Evolutionary conservation across 35 echinoderm and acorn worm species (phyloP).

Genomic region (Nesometra sesokonis): DNA sequence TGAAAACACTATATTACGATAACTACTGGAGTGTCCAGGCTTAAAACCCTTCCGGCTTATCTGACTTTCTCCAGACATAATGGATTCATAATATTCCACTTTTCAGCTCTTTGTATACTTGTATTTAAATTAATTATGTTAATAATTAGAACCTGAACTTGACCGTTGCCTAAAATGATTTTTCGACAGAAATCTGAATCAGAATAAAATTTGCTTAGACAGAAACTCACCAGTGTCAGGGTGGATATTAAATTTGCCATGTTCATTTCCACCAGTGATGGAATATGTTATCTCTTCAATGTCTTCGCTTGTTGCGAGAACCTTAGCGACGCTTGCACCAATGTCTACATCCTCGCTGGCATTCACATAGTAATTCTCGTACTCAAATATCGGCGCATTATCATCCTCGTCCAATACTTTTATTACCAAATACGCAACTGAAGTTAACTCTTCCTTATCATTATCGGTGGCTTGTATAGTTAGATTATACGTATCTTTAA

Average conservation of each 20-base stretch:
- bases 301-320: conserved; percentile 68
- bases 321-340: conserved; percentile 32
- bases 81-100: too few relatives aligned
- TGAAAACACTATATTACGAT: too few relatives aligned
- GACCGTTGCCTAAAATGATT: too few relatives aligned
- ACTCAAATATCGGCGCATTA: conserved; percentile 93
- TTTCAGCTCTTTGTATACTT: too few relatives aligned
- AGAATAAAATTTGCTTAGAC: background rate
- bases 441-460: conserved; percentile 21
- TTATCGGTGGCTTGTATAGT: conserved; percentile 62
- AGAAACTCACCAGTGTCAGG: conserved; percentile 28
- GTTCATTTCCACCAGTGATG: conserved; percentile 82
- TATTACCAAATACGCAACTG: conserved; percentile 48
- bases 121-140: too few relatives aligned
- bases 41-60: too few relatives aligned
- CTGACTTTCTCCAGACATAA: too few relatives aligned
- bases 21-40: too few relatives aligned
- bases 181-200: too few relatives aligned
- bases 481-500: conserved; percentile 66
- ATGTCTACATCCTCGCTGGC: conserved; percentile 52
- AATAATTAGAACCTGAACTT: too few relatives aligned
- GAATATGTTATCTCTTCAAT: conserved; percentile 71
- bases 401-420: conserved; percentile 95
- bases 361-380: conserved; percentile 61
- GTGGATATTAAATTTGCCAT: conserved; percentile 83